phyloP scores from a whole-genome alignment of 2,888 invertebrate genomes.

The Heliothis peltigera region DNA sequence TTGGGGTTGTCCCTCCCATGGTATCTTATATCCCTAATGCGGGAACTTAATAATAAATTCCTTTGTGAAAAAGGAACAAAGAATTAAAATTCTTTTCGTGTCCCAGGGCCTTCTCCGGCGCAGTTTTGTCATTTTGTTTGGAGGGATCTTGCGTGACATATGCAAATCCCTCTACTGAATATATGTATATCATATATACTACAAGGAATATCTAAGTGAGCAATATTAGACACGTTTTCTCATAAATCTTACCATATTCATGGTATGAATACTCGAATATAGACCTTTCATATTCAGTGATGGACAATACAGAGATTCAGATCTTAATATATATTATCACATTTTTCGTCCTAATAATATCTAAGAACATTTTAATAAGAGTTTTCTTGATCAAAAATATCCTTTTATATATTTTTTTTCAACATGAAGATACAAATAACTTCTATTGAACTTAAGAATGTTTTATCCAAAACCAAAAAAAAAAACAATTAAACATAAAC shows the following conservation, averaged over 20 bases:
- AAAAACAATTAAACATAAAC: too few species aligned
- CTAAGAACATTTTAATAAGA: not conserved
- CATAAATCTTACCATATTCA: conserved; percentile 60
- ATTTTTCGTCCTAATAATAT: conserved; percentile 10
- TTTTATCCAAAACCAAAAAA: too few species aligned
- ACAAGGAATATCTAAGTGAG: conserved; percentile 57
- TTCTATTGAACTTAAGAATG: too few species aligned
- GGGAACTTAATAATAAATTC: conserved; percentile 85
- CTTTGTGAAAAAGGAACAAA: conserved; percentile 84
- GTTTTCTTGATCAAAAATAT: not conserved
- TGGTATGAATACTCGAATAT: conserved; percentile 49
- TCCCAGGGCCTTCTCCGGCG: conserved; percentile 74
- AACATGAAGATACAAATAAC: too few species aligned
- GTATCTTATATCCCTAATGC: conserved; percentile 81
- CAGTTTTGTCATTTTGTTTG: conserved; percentile 84
- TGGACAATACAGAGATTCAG: conserved; percentile 30
- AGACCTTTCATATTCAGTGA: conserved; percentile 48
- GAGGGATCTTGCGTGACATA: conserved; percentile 80
- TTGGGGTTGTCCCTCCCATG: conserved; percentile 75
- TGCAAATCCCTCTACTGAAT: conserved; percentile 73
- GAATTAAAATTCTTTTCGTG: conserved; percentile 86
- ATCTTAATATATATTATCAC: conserved; percentile 9
- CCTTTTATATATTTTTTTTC: not conserved
- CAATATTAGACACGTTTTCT: conserved; percentile 63
- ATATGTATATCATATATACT: conserved; percentile 61